Base-by-base conservation (phyloP, 1,140 invertebrate genomes). In the Daktulosphaira vitifoliae region DNA sequence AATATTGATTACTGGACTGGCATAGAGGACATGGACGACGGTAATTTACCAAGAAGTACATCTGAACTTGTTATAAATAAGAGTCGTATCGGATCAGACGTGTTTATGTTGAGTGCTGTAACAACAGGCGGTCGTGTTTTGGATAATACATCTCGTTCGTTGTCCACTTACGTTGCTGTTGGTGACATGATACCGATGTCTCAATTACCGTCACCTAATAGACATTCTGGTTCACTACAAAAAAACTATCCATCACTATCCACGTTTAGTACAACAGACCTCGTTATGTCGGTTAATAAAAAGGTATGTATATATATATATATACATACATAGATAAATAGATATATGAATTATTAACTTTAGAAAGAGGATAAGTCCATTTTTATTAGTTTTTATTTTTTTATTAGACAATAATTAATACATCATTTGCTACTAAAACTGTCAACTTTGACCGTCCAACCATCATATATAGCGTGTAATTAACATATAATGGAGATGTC, bases 161-260 rank as follows among this genome's bases (percentile, higher is more conserved):
- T 88, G 73, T 89, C 87, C 56, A 91, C 88, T 0, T 91, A 89
- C 88, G 89, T 90, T 0, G 88, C 88, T 2, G 86, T 88, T 0
- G 85, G 85, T 1, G 85, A 87, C 68, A 76, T 85, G 2, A 79
- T 81, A 2, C 83, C 83, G 16, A 84, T 81, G 0, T 86, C 84
- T 0, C 85, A 87, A 71, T 72, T 87, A 62, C 86, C 85, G 3
- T 87, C 85, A 38, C 85, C 85, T 0, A 84, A 87, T 68, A 16
- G 44, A 8, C 33, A 22, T 25, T 65, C 59, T 16, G 82, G 82
- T 20, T 80, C 84, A 69, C 74, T 75, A 39, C 59, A 44, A 74
- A 70, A 69, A 2, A 65, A 50, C 75, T 76, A 44, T 73, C 77
- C 70, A 70, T 76, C 26, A 75, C 77, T 33, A 75, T 68, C 80